A percentile compares a stretch with the other conserved stretches of the same genome.
Evolutionary conservation across 2,888 invertebrate genomes (phyloP).

Genomic region (Chrysomela aeneicollis): DNA sequence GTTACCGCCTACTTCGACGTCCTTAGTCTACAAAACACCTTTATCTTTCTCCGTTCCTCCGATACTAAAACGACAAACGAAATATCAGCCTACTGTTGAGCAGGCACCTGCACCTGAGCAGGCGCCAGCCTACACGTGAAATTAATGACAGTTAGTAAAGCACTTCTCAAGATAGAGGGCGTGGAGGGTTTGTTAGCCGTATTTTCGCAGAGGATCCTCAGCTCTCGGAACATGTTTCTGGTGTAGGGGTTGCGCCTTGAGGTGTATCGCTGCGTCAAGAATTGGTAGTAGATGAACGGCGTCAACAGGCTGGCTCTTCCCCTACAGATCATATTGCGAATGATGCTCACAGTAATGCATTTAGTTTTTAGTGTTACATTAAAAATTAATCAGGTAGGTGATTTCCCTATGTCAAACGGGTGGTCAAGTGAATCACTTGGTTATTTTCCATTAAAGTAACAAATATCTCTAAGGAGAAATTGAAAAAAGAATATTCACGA

Average conservation of each 20-base stretch:
- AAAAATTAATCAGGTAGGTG: no score
- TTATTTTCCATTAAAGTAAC: no score
- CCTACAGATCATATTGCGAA: slow-evolving; percentile 28
- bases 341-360: no score
- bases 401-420: no score
- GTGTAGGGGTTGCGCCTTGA: slow-evolving; percentile 97
- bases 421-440: no score
- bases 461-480: no score
- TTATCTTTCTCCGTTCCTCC: background rate
- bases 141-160: background rate
- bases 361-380: no score
- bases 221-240: slow-evolving; percentile 89
- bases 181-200: slow-evolving; percentile 73
- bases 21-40: background rate
- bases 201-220: slow-evolving; percentile 76
- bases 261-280: slow-evolving; percentile 88
- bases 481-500: no score
- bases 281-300: slow-evolving; percentile 97
- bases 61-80: background rate
- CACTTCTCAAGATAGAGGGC: slow-evolving; percentile 68
- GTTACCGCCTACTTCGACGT: no score
- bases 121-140: background rate
- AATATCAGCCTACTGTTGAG: background rate
- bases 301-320: slow-evolving; percentile 90
- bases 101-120: background rate